phyloP scores from a whole-genome alignment of 2,797 vertebrate genomes.

The Onychomys arenicola region DNA sequence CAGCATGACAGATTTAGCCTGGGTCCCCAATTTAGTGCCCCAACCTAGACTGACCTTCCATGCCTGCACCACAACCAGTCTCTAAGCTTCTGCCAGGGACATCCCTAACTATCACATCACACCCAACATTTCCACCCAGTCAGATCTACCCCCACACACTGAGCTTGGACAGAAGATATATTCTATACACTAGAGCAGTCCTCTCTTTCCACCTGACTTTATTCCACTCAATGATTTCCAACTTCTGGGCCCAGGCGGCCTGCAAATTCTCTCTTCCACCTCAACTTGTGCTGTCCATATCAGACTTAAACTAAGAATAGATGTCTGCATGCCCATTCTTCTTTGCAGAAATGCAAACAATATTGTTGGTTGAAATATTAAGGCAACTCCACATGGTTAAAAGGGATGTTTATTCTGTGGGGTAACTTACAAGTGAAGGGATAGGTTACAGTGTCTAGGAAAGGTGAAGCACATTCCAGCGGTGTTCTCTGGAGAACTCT shows the following conservation, averaged over 20 bases:
- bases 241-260: neutral
- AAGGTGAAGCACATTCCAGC: too few relatives aligned
- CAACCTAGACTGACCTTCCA: neutral
- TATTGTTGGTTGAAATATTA: too few relatives aligned
- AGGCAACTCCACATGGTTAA: too few relatives aligned
- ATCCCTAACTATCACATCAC: neutral
- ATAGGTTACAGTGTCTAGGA: too few relatives aligned
- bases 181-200: neutral
- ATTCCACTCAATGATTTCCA: neutral
- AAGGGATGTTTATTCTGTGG: too few relatives aligned
- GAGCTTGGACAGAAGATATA: neutral
- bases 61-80: neutral
- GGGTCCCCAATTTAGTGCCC: neutral
- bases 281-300: neutral
- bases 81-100: neutral
- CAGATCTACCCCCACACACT: neutral
- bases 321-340: neutral
- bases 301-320: neutral
- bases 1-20: neutral
- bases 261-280: neutral
- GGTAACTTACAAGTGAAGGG: too few relatives aligned
- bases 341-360: neutral
- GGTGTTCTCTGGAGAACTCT: too few relatives aligned
- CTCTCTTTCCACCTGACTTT: neutral
- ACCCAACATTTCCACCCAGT: neutral